Conservation (phyloP, 1,140 invertebrate species). For the Drosophila pachea region DNA sequence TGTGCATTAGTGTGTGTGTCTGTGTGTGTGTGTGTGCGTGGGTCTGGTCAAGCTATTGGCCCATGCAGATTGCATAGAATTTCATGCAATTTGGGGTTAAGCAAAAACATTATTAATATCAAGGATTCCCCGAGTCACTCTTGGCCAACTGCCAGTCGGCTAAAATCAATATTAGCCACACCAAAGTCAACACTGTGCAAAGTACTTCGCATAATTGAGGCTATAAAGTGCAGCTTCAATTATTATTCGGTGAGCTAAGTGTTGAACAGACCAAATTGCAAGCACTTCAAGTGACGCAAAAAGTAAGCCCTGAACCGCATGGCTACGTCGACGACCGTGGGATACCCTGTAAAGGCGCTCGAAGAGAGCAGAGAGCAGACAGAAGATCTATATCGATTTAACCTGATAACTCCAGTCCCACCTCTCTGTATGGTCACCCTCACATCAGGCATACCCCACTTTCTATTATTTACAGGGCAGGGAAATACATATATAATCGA, state of each 20-base stretch:
- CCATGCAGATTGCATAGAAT: constrained; percentile 13
- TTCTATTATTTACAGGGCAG: background rate
- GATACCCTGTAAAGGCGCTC: constrained; percentile 1
- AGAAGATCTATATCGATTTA: background rate
- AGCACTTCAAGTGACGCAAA: constrained; percentile 10
- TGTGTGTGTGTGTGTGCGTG: background rate
- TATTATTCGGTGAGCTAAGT: constrained; percentile 17
- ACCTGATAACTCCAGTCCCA: background rate
- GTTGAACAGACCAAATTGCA: constrained; percentile 5
- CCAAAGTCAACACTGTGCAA: constrained; percentile 52
- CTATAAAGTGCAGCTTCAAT: constrained; percentile 46
- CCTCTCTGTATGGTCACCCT: background rate
- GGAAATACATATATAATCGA: constrained; percentile 3
- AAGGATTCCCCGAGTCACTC: background rate
- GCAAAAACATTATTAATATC: constrained; percentile 35
- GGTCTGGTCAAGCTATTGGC: background rate
- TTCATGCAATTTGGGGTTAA: constrained; percentile 19
- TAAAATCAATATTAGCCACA: constrained; percentile 65
- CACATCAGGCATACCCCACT: background rate
- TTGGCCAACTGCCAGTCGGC: constrained; percentile 37
- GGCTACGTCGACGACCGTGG: no score
- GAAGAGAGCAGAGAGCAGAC: no score
- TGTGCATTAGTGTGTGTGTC: background rate
- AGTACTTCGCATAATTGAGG: constrained; percentile 30
- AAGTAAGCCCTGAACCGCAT: background rate